phyloP scores from a whole-genome alignment of 2,113 vertebrate genomes.

The Cnemophilus loriae region DNA sequence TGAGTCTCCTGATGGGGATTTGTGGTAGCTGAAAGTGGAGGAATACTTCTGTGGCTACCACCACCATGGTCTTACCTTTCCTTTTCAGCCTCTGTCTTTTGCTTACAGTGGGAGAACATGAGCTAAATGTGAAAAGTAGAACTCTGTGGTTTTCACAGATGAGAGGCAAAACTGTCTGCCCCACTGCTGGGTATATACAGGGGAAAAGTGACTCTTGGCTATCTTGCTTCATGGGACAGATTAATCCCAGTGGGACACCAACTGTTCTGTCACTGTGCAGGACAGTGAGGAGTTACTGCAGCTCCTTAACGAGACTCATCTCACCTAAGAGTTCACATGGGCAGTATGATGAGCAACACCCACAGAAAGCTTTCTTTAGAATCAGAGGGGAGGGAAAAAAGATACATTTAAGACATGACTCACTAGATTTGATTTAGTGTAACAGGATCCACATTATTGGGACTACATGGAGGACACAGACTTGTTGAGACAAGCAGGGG shows the following conservation, averaged over 20 bases:
- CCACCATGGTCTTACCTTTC: not conserved
- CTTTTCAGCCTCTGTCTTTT: not conserved
- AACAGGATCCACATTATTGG: not conserved
- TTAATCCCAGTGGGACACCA: not conserved
- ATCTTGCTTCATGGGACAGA: not conserved
- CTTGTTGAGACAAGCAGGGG: not conserved
- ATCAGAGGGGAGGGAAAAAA: not conserved
- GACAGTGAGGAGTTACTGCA: not conserved
- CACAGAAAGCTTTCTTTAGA: not conserved
- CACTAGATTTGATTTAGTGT: not conserved
- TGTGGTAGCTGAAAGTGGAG: not conserved
- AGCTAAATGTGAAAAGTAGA: not conserved
- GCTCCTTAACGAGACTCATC: rapidly evolving
- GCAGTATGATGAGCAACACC: not conserved
- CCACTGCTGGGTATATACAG: not conserved
- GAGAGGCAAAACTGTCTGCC: not conserved
- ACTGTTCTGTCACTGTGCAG: not conserved
- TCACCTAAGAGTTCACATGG: not conserved
- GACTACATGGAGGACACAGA: not conserved
- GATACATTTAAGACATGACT: not conserved
- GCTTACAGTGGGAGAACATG: not conserved
- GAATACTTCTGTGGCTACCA: not conserved
- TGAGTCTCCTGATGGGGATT: not conserved
- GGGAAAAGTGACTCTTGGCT: not conserved
- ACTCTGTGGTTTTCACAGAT: not conserved